Conservation (phyloP, 2,888 invertebrate genomes). For the Volucella bombylans region DNA sequence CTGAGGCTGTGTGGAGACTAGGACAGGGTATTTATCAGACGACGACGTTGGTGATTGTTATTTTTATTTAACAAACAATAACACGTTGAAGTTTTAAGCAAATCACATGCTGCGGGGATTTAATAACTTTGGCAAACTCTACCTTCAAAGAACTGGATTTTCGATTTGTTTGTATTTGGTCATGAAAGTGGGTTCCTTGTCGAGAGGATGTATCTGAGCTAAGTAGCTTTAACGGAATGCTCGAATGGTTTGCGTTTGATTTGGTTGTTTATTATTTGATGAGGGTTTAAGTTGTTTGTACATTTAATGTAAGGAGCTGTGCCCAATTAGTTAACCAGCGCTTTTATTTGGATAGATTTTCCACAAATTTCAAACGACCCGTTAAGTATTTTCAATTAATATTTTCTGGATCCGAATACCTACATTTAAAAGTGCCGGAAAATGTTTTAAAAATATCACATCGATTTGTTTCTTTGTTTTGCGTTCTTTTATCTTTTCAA, state of each 20-base stretch:
- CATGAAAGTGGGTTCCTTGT: slow-evolving; percentile 3
- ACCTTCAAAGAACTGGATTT: slow-evolving; percentile 29
- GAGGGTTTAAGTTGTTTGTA: slow-evolving; percentile 23
- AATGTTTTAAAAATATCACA: no score
- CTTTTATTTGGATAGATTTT: no score
- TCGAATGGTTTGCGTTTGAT: slow-evolving; percentile 42
- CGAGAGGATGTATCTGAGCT: background rate
- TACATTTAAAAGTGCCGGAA: no score
- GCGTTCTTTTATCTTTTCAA: no score
- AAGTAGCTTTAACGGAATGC: slow-evolving; percentile 32
- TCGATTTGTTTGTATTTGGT: slow-evolving; percentile 29
- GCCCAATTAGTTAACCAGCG: no score
- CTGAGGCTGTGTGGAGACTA: slow-evolving; percentile 31
- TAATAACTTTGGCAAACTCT: slow-evolving; percentile 66
- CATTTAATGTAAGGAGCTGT: no score
- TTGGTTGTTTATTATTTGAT: slow-evolving; percentile 23
- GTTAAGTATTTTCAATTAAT: no score
- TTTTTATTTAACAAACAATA: slow-evolving; percentile 70
- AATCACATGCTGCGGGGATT: slow-evolving; percentile 47
- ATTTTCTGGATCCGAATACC: no score
- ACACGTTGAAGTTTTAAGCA: slow-evolving; percentile 43
- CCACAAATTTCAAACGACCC: no score
- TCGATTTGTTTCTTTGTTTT: no score
- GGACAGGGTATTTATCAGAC: slow-evolving; percentile 53
- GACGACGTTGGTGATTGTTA: slow-evolving; percentile 60